Base-by-base conservation (phyloP, 2,113 vertebrate genomes). In the Uropsilus gracilis region DNA sequence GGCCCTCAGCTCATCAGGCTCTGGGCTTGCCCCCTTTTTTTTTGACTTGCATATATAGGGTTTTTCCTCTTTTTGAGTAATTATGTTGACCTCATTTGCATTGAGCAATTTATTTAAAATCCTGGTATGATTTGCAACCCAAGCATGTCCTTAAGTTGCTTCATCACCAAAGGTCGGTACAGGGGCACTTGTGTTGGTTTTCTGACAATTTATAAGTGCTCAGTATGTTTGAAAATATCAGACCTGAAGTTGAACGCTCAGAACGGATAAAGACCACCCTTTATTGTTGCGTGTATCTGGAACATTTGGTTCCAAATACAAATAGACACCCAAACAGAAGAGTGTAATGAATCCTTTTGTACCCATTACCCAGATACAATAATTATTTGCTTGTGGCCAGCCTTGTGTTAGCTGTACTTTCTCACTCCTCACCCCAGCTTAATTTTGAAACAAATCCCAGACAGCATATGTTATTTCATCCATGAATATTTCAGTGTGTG, bases 361-460 rank as follows among this genome's bases (percentile, higher is more conserved):
- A 83, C 37, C 59, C 50, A 37, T 48, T 61, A 34, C 2, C 37
- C 53, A 66, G 59, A 44, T 69, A 73, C 72, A 55, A 1, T 34
- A 63, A 68, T 89, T 78, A 53, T 48, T 48, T 50, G 63, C 34
- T 26, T 16, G 24, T 24, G 48, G 20, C 39, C 42, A 57, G 18
- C 30, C 61, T 75, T 32, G n/a, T 46, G 83, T 39, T 78, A 53
- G 8, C 68, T 69, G 57, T 24, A 57, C 28, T 42, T 68, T 39
- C 32, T 66, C 61, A 34, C 59, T 69, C 55, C 30, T 66, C 3
- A 53, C 24, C 63, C 22, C 55, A 30, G 13, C 59, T 81, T 94
- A 34, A 82, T 68, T 82, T 37, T 53, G 75, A 94, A 76, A 77
- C 34, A 78, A 59, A 91, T 77, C 46, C 55, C 75, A 94, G 66